Base-by-base conservation (phyloP, 2,797 vertebrate genomes). In the Hybognathus amarus region DNA sequence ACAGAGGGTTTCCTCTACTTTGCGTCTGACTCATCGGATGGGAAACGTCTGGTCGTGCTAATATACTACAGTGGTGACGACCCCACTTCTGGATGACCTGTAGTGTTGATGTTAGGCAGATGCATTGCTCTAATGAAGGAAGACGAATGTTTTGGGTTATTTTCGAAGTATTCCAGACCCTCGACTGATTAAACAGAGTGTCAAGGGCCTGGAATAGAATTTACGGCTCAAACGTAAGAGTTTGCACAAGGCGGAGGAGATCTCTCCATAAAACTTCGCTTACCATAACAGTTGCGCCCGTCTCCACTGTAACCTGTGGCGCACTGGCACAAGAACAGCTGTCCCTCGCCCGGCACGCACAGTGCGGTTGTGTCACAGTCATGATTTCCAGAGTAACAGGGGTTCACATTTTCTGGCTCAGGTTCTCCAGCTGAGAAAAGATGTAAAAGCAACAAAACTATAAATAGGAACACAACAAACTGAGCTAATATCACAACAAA, bases 271-370 rank as follows among this genome's bases (percentile, higher is more conserved):
- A 4, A 18, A 56, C 20, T 17, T 63, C 5, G 2, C 93, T 92
- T 87, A 99, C 97, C 98, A 4, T 85, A 91, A 68, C 98, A 99
- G 84, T 95, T 96, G 87, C 86, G 94, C 81, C 97, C 97, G 0
- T 98, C 96, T 2, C 95, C 91, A 27, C 87, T 92, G 90, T 96
- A 98, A 0, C 98, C 98, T 0, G 95, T 92, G 0, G 94, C 81
- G 17, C 98, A 99, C 87, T 95, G 94, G 27, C 98, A 99, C 11
- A 90, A 93, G 92, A 96, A 98, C 50, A 88, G 88, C 47, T 90
- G 88, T n/a, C 94, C 96, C 45, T 94, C 90, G 0, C 92, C 94
- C 0, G 97, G 96, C 73, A 93, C 90, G 74, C 97, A 99, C 87
- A 92, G 95, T 0, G 97, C 97, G 0, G 92, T 93, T 0, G 91